These are phyloP conservation scores for Hyperopisus bebe DNA, from an alignment of 2,113 vertebrate genomes.

Conservation along the genomic window DNA sequence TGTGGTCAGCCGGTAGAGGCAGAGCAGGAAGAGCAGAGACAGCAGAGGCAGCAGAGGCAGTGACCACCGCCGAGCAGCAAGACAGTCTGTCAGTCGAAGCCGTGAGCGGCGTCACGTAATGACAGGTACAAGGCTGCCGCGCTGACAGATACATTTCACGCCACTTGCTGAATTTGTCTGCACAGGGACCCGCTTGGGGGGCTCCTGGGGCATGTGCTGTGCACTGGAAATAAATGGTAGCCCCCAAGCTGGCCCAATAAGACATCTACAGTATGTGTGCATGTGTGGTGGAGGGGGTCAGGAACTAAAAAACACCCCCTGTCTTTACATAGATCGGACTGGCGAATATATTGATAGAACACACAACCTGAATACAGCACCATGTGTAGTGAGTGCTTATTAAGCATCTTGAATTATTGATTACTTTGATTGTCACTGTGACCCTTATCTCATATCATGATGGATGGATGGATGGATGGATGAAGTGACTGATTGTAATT, in stretches of 20 bases:
- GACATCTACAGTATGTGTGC: neutral
- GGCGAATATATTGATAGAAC: neutral
- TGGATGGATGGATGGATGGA: neutral
- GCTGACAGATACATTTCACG: neutral
- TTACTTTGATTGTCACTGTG: neutral
- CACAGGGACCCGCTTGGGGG: neutral
- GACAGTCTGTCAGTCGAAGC: neutral
- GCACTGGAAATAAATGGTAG: neutral
- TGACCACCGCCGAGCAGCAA: neutral
- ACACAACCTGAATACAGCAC: neutral
- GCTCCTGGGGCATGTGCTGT: neutral
- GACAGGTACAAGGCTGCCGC: neutral
- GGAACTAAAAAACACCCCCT: neutral
- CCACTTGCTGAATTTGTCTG: neutral
- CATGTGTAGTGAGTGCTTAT: neutral
- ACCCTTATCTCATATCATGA: neutral
- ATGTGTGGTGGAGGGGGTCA: neutral
- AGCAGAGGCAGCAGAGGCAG: neutral
- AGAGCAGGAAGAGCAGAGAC: neutral
- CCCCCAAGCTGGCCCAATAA: neutral
- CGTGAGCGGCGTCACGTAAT: neutral
- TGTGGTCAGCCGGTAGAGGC: neutral
- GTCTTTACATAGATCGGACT: neutral
- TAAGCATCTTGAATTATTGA: neutral
- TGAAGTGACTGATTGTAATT: neutral